These are phyloP conservation scores for Eulacestoma nigropectus DNA, from an alignment of 2,113 vertebrate species.

Conservation along the genomic window DNA sequence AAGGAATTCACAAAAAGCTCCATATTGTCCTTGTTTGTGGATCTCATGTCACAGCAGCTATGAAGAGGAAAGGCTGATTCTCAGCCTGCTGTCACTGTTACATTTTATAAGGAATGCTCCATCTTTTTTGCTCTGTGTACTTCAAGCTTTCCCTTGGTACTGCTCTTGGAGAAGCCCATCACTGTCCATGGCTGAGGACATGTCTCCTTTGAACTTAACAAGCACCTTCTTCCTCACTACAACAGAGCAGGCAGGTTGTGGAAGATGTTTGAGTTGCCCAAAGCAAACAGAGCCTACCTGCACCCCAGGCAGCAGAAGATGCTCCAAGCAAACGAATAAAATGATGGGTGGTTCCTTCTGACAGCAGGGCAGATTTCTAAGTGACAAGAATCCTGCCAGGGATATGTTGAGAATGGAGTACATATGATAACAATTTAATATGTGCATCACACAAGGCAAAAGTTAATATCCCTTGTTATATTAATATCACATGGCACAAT, in stretches of 20 bases:
- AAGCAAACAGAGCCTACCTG: not conserved
- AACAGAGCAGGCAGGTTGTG: not conserved
- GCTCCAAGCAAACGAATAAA: not conserved
- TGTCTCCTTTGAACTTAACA: not conserved
- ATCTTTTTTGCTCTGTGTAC: not conserved
- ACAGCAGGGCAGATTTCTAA: constrained; percentile 4
- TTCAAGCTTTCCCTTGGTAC: not conserved
- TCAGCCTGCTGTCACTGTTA: not conserved
- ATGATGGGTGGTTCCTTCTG: not conserved
- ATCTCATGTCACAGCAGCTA: not conserved
- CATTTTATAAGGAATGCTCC: not conserved
- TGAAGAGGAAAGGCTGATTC: not conserved
- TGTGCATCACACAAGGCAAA: not conserved
- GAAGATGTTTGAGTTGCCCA: not conserved
- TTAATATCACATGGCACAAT: not conserved
- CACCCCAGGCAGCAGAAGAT: not conserved
- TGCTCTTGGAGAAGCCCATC: not conserved
- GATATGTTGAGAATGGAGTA: not conserved
- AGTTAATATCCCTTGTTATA: not conserved
- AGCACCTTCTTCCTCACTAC: not conserved
- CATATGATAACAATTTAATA: constrained; percentile 21
- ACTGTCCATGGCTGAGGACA: not conserved
- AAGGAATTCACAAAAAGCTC: not conserved
- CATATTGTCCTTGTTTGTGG: not conserved
- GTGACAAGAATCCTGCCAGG: not conserved